phyloP scores from a whole-genome alignment of 2,113 vertebrate species.

The Caranx melampygus region DNA sequence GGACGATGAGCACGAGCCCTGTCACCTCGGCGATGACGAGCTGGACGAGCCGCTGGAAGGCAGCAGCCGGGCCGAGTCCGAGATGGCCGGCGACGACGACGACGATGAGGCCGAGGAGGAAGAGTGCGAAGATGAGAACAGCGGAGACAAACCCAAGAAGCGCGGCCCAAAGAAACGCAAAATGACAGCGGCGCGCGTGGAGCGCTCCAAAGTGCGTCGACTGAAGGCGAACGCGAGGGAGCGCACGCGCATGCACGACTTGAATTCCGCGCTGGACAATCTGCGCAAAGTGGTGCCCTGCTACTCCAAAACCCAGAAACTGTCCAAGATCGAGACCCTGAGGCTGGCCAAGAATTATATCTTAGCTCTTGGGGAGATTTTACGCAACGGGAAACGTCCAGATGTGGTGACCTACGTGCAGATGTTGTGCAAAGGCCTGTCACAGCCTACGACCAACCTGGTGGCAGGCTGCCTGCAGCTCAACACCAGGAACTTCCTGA shows the following conservation, averaged over 20 bases:
- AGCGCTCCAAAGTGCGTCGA: constrained; percentile 94
- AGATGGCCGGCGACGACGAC: constrained; percentile 82
- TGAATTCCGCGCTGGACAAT: constrained; percentile 98
- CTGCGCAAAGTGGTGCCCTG: constrained; percentile 98
- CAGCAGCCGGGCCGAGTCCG: constrained; percentile 81
- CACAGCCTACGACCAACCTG: constrained; percentile 95
- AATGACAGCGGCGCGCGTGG: constrained; percentile 92
- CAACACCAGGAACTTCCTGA: constrained; percentile 97
- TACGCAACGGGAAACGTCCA: constrained; percentile 95
- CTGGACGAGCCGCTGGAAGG: constrained; percentile 86
- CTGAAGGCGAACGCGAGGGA: constrained; percentile 96
- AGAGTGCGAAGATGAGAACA: constrained; percentile 88
- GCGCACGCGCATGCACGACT: constrained; percentile 97
- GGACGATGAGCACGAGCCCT: constrained; percentile 72
- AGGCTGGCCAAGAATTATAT: constrained; percentile 98
- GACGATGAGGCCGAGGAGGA: constrained; percentile 90
- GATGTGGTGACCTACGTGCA: constrained; percentile 97
- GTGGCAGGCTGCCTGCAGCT: constrained; percentile 96
- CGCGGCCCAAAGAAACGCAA: constrained; percentile 98
- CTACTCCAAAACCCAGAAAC: constrained; percentile 98
- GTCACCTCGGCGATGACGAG: constrained; percentile 85
- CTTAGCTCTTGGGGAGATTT: constrained; percentile 96
- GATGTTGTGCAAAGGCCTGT: constrained; percentile 95
- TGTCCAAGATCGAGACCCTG: constrained; percentile 98
- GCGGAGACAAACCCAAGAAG: constrained; percentile 93